These are phyloP conservation scores for Hydrolagus colliei DNA, from an alignment of 2,797 vertebrate genomes.

Conservation along the genomic window DNA sequence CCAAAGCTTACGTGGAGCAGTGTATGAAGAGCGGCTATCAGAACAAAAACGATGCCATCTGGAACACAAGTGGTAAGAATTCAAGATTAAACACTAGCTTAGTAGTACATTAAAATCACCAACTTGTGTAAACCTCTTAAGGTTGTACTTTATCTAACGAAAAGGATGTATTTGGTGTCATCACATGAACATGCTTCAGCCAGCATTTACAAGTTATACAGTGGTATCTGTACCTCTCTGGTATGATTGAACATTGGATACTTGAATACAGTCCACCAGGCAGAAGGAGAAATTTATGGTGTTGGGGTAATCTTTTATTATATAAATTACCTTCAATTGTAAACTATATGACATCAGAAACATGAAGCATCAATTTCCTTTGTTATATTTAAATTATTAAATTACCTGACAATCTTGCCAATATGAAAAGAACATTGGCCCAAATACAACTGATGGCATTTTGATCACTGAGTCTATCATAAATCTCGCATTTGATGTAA, in stretches of 20 bases:
- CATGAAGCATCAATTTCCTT: not conserved
- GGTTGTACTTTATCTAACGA: not conserved
- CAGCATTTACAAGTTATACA: not conserved
- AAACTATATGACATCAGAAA: not conserved
- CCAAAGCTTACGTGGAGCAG: slow-evolving; percentile 61
- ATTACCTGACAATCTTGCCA: not conserved
- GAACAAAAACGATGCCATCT: slow-evolving; percentile 55
- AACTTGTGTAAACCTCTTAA: not conserved
- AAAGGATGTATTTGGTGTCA: not conserved
- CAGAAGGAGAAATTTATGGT: not conserved
- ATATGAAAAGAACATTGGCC: not conserved
- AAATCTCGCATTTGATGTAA: no score
- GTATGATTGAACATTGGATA: no score
- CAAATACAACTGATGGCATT: not conserved
- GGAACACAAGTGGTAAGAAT: slow-evolving; percentile 70
- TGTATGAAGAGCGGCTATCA: slow-evolving; percentile 63
- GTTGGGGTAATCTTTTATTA: not conserved
- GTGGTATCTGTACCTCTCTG: not conserved
- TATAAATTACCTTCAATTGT: not conserved
- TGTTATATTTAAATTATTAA: not conserved
- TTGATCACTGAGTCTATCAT: no score
- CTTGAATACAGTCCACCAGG: no score
- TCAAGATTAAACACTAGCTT: not conserved
- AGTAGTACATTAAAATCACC: not conserved
- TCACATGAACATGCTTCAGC: not conserved